Conservation (phyloP, 2,888 invertebrate genomes). For the Erebia palarica region DNA sequence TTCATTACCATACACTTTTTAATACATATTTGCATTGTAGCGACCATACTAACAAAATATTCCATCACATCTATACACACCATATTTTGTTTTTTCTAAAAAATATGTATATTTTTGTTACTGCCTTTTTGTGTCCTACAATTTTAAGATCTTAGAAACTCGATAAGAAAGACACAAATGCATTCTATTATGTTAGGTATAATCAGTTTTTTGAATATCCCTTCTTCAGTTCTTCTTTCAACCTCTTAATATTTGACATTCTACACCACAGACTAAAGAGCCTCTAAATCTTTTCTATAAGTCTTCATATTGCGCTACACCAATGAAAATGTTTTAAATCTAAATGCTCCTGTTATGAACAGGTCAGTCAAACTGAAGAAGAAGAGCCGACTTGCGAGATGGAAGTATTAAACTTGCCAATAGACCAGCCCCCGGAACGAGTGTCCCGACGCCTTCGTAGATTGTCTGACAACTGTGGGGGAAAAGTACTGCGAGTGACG, state of each 20-base stretch:
- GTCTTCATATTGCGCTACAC: background rate
- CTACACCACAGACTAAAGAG: background rate
- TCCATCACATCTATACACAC: too few species aligned
- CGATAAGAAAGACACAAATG: constrained; percentile 4
- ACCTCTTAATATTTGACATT: background rate
- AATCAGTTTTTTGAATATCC: background rate
- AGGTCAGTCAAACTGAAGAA: constrained; percentile 60
- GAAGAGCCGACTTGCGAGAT: constrained; percentile 80
- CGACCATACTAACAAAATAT: too few species aligned
- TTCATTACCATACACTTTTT: background rate
- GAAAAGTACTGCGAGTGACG: constrained; percentile 85
- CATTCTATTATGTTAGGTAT: background rate
- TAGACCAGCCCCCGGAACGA: constrained; percentile 79
- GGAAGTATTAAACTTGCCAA: constrained; percentile 86
- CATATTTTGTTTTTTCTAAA: too few species aligned
- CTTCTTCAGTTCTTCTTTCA: background rate
- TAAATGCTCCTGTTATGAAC: background rate
- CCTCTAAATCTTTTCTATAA: background rate
- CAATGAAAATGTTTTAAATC: background rate
- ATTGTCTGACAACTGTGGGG: constrained; percentile 91
- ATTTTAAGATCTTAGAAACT: constrained; percentile 2
- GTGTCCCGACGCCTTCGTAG: constrained; percentile 85
- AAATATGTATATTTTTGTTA: background rate
- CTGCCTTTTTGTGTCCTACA: background rate
- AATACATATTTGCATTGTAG: background rate